These are phyloP conservation scores for Nibea coibor DNA, from an alignment of 2,113 vertebrate species.

Conservation along the genomic window DNA sequence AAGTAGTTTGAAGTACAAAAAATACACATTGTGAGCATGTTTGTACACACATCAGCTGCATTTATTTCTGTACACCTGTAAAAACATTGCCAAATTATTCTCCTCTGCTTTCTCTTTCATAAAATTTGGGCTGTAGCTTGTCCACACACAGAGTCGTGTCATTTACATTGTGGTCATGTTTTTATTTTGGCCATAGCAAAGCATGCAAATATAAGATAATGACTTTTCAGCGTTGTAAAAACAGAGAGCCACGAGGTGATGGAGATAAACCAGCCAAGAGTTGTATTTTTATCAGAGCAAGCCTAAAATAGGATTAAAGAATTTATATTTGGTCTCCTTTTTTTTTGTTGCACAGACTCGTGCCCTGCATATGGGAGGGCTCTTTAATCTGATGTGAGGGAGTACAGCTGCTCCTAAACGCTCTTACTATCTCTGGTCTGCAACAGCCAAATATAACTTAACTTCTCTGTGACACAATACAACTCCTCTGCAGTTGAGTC, in stretches of 20 bases:
- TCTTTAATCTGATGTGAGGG: background rate
- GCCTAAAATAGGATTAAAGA: background rate
- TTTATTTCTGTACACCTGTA: background rate
- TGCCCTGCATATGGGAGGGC: constrained; percentile 7
- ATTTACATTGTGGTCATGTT: background rate
- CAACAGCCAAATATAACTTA: background rate
- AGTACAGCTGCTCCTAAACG: background rate
- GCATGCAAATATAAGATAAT: constrained; percentile 8
- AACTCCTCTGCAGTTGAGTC: constrained; percentile 8
- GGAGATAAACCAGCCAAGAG: background rate
- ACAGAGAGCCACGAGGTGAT: background rate
- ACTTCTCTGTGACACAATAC: background rate
- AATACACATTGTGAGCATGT: background rate
- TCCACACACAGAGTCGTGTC: constrained; percentile 1
- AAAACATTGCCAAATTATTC: background rate
- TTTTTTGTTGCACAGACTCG: background rate
- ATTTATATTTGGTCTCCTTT: background rate
- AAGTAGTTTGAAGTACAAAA: background rate
- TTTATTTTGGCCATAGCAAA: constrained; percentile 18
- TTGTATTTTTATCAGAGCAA: background rate
- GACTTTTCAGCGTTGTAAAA: constrained; percentile 3
- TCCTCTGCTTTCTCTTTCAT: background rate
- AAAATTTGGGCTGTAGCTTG: background rate
- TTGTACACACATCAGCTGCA: background rate
- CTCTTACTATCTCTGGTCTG: background rate